Base-by-base conservation (phyloP, 2,888 invertebrate genomes). In the Torymus aiolomorphi region DNA sequence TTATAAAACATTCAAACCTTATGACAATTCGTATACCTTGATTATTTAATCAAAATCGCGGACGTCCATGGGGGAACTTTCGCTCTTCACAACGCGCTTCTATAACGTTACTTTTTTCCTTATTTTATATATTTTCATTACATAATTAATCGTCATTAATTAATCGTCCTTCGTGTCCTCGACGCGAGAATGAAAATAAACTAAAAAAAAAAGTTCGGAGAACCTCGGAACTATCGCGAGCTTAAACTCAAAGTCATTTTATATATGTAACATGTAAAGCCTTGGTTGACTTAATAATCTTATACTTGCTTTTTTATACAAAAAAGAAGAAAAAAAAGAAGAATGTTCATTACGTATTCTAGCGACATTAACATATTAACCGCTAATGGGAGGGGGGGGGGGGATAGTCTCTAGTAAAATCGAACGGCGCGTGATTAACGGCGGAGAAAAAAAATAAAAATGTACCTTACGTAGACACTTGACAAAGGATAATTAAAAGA, bases 1-100 rank as follows among this genome's bases (percentile, higher is more conserved):
- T 67, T 65, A 63, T 57, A 12, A 77, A 72, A 75, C 67, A 71
- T 74, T 78, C 52, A 62, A 67, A 78, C 52, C 61, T 74, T 78
- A 80, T n/a, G 54, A 75, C 24, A 72, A 78, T 78, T 81, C 75
- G 72, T 78, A 81, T 75, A 81, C 78, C 57, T 78, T 74, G 74
- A 76, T 52, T 62, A 18, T 73, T 72, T 65, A 63, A 31, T 73
- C 73, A 56, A 74, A 42, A 77, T 71, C 56, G 74, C 31, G 71
- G 62, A 74, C 69, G 54, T 71, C 42, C 63, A 61, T 49, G 61
- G 78, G 78, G 49, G 61, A 42, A 66, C 61, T 73, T 72, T 80
- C 61, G 54, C 14, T 73, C 57, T 67, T 70, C 70, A 74, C 62
- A 77, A 77, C 65, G 65, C 54, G 52, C 61, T 65, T 71, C 2